Evolutionary conservation across 2,113 vertebrate genomes (phyloP).

Genomic region (Cephalopholis sonnerati): DNA sequence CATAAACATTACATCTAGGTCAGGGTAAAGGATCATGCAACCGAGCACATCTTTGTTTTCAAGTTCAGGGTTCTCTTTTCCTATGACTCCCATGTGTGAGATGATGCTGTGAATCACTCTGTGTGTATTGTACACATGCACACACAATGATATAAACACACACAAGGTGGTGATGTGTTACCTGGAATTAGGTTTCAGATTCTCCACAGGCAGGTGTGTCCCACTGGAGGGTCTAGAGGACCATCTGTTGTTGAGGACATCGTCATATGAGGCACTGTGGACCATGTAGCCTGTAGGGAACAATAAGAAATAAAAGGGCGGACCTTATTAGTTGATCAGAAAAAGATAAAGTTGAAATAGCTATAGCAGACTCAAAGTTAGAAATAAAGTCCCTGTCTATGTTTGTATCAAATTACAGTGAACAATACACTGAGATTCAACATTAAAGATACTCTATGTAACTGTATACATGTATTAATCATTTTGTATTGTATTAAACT

Average conservation of each 20-base stretch:
- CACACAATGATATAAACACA: constrained; percentile 12
- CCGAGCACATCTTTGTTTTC: constrained; percentile 26
- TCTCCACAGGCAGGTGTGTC: constrained; percentile 94
- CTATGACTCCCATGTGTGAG: constrained; percentile 27
- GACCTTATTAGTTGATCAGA: not conserved
- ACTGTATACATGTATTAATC: too few relatives aligned
- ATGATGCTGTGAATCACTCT: constrained; percentile 21
- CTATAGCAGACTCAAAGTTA: too few relatives aligned
- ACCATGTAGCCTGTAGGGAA: constrained; percentile 92
- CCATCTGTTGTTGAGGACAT: constrained; percentile 96
- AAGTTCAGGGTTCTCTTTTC: constrained; percentile 12
- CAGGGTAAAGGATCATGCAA: constrained; percentile 11
- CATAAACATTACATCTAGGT: constrained; percentile 19
- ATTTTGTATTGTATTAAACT: too few relatives aligned
- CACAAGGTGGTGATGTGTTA: constrained; percentile 67
- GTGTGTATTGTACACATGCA: not conserved
- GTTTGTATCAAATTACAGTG: not conserved
- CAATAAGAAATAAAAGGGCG: not conserved
- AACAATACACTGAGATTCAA: not conserved
- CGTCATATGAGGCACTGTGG: constrained; percentile 96
- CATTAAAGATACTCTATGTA: too few relatives aligned
- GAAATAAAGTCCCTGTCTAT: not conserved
- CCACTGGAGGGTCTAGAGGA: constrained; percentile 87
- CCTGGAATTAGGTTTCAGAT: constrained; percentile 98
- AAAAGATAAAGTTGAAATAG: not conserved